Evolutionary conservation across 1,140 invertebrate genomes (phyloP).

Genomic region (Drosophila serrata): DNA sequence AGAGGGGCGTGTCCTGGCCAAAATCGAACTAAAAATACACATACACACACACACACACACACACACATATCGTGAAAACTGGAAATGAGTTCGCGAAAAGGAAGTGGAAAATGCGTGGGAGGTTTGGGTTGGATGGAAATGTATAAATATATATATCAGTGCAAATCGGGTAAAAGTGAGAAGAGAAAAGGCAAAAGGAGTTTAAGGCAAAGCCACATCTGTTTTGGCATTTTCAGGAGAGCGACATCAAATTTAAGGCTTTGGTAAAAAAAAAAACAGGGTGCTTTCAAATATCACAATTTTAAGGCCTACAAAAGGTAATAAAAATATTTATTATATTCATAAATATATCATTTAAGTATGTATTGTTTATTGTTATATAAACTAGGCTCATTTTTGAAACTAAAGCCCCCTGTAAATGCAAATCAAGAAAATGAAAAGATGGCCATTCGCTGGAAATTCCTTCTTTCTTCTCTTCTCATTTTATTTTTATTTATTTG

Average conservation of each 20-base stretch:
- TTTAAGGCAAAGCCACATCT: conserved; percentile 52
- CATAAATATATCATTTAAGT: neutral
- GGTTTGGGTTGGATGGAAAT: neutral
- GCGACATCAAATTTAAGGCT: conserved; percentile 36
- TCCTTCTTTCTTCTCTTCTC: conserved; percentile 1
- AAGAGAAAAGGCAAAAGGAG: neutral
- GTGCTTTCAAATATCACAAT: neutral
- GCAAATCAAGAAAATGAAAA: conserved; percentile 30
- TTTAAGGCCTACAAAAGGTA: neutral
- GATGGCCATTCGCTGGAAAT: conserved; percentile 10
- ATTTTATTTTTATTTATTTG: conserved; percentile 1
- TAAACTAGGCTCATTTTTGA: neutral
- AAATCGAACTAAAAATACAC: conserved; percentile 50
- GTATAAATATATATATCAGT: conserved; percentile 1
- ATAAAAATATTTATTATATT: too few relatives aligned
- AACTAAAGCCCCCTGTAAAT: conserved; percentile 8
- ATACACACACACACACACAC: conserved; percentile 14
- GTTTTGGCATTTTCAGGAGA: conserved; percentile 48
- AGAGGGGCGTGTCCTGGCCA: conserved; percentile 17
- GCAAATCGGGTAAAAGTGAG: conserved; percentile 7
- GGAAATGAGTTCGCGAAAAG: conserved; percentile 53
- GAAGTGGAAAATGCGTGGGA: conserved; percentile 19
- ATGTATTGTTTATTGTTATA: neutral
- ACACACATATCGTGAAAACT: conserved; percentile 42
- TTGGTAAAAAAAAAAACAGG: conserved; percentile 13